Evolutionary conservation across 2,888 invertebrate genomes (phyloP).

Genomic region (Hyposoter didymator): DNA sequence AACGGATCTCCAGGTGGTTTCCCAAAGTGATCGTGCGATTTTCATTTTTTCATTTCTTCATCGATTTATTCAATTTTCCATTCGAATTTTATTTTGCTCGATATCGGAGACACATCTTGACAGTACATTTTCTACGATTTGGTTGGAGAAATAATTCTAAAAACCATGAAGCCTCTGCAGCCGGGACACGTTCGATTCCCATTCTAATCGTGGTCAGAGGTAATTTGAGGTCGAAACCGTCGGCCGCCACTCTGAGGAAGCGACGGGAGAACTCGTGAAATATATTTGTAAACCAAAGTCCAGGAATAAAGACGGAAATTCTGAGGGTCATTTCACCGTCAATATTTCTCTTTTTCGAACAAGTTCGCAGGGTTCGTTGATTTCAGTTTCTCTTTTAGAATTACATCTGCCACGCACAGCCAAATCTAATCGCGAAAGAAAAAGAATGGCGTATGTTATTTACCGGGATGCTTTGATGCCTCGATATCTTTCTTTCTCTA

Average conservation of each 20-base stretch:
- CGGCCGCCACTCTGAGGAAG: background rate
- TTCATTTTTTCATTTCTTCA: too few relatives aligned
- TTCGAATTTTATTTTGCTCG: too few relatives aligned
- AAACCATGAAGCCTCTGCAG: too few relatives aligned
- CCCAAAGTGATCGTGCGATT: too few relatives aligned
- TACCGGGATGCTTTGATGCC: constrained; percentile 16
- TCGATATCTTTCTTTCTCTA: constrained; percentile 22
- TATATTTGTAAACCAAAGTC: background rate
- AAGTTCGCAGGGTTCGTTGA: constrained; percentile 12
- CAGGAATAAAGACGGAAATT: constrained; percentile 37
- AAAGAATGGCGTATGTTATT: constrained; percentile 44
- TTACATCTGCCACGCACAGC: constrained; percentile 51
- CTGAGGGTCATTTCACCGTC: background rate
- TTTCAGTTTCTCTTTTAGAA: constrained; percentile 52
- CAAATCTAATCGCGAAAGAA: constrained; percentile 55
- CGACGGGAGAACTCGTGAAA: too few relatives aligned
- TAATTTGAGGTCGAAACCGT: background rate
- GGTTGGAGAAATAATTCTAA: too few relatives aligned
- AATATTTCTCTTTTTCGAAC: background rate
- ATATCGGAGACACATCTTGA: too few relatives aligned
- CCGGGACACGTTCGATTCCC: background rate
- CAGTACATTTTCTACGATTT: too few relatives aligned
- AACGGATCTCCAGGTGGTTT: too few relatives aligned
- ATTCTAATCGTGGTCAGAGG: background rate
- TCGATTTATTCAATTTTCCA: too few relatives aligned